Evolutionary conservation across 1,140 invertebrate genomes (phyloP), one percentile per base, ranked within the genome.

Genomic region (Penaeus chinensis): DNA sequence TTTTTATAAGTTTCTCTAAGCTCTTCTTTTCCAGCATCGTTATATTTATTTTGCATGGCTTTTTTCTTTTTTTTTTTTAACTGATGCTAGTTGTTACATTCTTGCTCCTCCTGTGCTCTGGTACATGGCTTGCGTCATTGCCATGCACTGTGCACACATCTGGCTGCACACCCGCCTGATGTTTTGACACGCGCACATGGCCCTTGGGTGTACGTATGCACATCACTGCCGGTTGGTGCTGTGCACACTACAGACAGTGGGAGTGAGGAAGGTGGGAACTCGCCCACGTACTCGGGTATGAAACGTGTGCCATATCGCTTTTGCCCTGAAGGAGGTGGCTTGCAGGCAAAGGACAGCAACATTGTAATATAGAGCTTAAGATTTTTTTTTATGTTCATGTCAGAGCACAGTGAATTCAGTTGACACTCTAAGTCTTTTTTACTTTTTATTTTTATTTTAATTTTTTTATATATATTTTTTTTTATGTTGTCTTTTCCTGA

Each of bases 31-130:
- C 82, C 87, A 87, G 80, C 85, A 63, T 27, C 71, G 54, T 85
- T 78, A 62, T 78, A 87, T 62, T 85, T 85, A 62, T 85, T 78
- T 74, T 85, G 83, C 83, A 85, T 85, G 83, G 83, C 83, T 85
- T 79, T 66, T 91, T 91, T 54, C 47, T 13, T 54, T 54, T 54
- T 54, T 54, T 54, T 54, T 54, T 54, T 47, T 47, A 54, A 93
- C 61, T 84, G 42, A 77, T 78, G 74, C 83, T 85, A 85, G 83
- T 77, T 85, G 83, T 85, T 76, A 85, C 80, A 82, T 82, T 82
- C 80, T 82, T 82, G 80, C 63, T 82, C 80, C 80, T 82, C 80
- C 80, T 82, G 80, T 82, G 80, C 80, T 82, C 27, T 66, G 80
- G 80, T 82, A 66, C 80, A 63, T 82, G 80, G 66, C 65, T 42